Evolutionary conservation across 2,888 invertebrate genomes (phyloP), one percentile per base, ranked within the genome.

Genomic region (Dicyrtomina minuta): DNA sequence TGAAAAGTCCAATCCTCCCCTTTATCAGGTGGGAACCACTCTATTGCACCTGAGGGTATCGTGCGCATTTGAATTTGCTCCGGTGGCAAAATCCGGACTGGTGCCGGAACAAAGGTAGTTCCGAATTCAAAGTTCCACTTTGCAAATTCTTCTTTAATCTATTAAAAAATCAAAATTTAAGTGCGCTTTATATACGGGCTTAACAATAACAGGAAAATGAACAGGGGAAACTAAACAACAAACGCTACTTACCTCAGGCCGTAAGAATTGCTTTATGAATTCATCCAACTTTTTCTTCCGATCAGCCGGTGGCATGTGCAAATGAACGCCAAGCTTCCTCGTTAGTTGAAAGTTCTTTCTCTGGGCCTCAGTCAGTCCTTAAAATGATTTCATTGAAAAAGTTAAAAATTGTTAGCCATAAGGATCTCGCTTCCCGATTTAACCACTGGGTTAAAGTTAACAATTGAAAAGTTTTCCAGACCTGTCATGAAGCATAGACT

Each of bases 401-500:
- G n/a, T n/a, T n/a, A n/a, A n/a, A n/a, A n/a, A n/a, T n/a, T n/a
- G n/a, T n/a, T n/a, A n/a, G n/a, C n/a, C n/a, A n/a, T n/a, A n/a
- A n/a, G n/a, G n/a, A n/a, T n/a, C n/a, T n/a, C n/a, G n/a, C n/a
- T n/a, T n/a, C n/a, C n/a, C n/a, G n/a, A n/a, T n/a, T n/a, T n/a
- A n/a, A n/a, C n/a, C n/a, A n/a, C n/a, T n/a, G n/a, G n/a, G n/a
- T n/a, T n/a, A n/a, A n/a, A n/a, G n/a, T n/a, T n/a, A n/a, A n/a
- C n/a, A n/a, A n/a, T n/a, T n/a, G n/a, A n/a, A n/a, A n/a, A n/a
- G n/a, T n/a, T n/a, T n/a, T n/a, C n/a, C n/a, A n/a, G n/a, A 46
- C 95, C 96, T 0, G 96, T 96, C 79, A 92, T 86, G 0, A 88
- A 86, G 76, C 93, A 92, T 56, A 96, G 82, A 82, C 95, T 93